Evolutionary conservation across 2,888 invertebrate species (phyloP), one percentile per base, ranked within the genome.

Genomic region (Scotopteryx bipunctaria): DNA sequence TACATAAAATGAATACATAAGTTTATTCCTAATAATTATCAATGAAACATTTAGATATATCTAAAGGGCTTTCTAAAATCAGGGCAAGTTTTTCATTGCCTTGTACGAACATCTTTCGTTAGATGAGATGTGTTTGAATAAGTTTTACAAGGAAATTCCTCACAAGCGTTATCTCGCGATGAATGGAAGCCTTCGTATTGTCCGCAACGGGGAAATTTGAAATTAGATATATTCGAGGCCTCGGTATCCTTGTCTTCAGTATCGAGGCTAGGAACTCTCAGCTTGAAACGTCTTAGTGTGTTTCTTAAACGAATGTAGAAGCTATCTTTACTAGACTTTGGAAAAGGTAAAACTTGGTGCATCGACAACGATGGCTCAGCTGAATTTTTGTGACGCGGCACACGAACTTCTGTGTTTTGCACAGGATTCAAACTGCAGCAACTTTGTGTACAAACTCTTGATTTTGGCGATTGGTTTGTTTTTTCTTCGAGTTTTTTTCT

Each of bases 261-360:
- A 11, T 37, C 32, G 14, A 55, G 9, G 2, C 4, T 33, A 2
- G 40, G 17, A 19, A 23, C 25, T 40, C 38, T 59, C 5, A 25
- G n/a, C 19, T 50, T 54, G 11, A 56, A 54, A 14, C 40, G 83
- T 17, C 73, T 71, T 41, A 86, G 76, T 5, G 75, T 73, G 25
- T 79, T 79, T 49, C 66, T 73, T 5, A 89, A 50, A 15, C 81
- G 76, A 11, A 69, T 58, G 1, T 86, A 69, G 40, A 86, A 78
- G 45, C 73, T 68, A 14, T 74, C 67, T 42, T 69, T 83, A 35
- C 60, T 78, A 0, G 81, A 71, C 63, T 84, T 87, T 1, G 88
- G 88, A 55, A 80, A 86, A 1, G 86, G 86, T 35, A 89, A 62
- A n/a, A 89, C 71, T 75, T 86, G 81, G 33, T 78, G 71, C 78